Conservation (phyloP, 1,140 invertebrate genomes). For the Galleria mellonella region DNA sequence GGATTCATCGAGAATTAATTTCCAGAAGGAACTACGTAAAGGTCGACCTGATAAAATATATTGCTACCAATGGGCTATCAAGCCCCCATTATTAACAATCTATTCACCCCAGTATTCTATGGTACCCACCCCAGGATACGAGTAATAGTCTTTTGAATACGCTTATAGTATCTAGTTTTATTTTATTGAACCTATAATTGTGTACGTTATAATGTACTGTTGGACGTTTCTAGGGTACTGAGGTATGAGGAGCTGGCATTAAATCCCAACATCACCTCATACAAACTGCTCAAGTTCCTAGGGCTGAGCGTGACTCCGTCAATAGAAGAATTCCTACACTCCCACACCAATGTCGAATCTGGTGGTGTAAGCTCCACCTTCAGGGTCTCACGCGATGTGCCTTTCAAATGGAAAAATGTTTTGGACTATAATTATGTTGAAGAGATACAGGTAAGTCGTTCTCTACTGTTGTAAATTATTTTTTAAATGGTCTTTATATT, state of each 20-base stretch:
- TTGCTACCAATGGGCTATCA: too few relatives aligned
- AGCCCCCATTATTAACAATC: too few relatives aligned
- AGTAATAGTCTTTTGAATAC: too few relatives aligned
- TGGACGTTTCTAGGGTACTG: slow-evolving; percentile 79
- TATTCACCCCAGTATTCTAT: too few relatives aligned
- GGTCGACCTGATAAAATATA: too few relatives aligned
- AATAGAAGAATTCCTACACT: slow-evolving; percentile 84
- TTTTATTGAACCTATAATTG: too few relatives aligned
- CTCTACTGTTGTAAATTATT: too few relatives aligned
- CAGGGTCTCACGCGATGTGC: slow-evolving; percentile 86
- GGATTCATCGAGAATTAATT: too few relatives aligned
- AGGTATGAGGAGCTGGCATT: slow-evolving; percentile 91
- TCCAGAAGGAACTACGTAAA: too few relatives aligned
- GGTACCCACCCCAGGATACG: too few relatives aligned
- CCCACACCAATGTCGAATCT: slow-evolving; percentile 85
- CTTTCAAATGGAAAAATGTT: slow-evolving; percentile 89
- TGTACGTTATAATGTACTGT: too few relatives aligned
- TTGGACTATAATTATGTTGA: slow-evolving; percentile 81
- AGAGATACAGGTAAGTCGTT: slow-evolving; percentile 74
- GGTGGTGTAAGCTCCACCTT: slow-evolving; percentile 90
- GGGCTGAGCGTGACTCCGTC: slow-evolving; percentile 81
- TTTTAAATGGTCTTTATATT: too few relatives aligned
- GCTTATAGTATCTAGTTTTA: background rate
- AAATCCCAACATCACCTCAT: slow-evolving; percentile 81
- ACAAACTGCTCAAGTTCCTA: slow-evolving; percentile 85